Percentiles rank a stretch among this genome's conserved stretches.
Conservation (phyloP, 2,797 vertebrate species). For the Centropyge bicolor region DNA sequence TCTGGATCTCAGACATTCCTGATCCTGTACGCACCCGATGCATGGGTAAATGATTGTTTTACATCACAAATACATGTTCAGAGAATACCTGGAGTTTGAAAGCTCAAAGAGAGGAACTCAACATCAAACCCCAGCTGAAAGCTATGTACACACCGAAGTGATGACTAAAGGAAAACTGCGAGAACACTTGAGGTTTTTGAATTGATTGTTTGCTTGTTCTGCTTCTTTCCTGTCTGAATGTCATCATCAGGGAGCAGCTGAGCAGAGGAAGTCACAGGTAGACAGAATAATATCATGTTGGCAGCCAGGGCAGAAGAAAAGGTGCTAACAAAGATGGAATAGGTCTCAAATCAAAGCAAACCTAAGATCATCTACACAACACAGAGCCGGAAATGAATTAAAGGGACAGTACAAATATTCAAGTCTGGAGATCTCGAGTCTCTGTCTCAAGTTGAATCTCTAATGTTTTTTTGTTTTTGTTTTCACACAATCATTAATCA, state of each 20-base stretch:
- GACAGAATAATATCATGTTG: background rate
- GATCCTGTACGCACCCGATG: conserved; percentile 26
- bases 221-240: conserved; percentile 27
- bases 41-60: conserved; percentile 48
- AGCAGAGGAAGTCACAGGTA: background rate
- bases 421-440: background rate
- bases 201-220: conserved; percentile 30
- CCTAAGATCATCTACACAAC: background rate
- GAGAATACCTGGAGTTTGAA: conserved; percentile 28
- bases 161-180: conserved; percentile 30
- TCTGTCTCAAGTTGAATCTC: background rate
- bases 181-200: conserved; percentile 23
- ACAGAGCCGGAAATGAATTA: background rate
- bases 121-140: conserved; percentile 35
- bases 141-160: conserved; percentile 16
- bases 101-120: conserved; percentile 30
- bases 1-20: conserved; percentile 27
- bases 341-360: too few species aligned
- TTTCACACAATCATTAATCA: background rate
- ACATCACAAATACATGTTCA: conserved; percentile 44
- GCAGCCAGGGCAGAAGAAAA: background rate
- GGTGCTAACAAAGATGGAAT: too few species aligned
- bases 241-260: background rate
- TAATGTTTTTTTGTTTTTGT: too few species aligned
- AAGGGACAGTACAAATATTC: background rate